Conservation (phyloP, 2,797 vertebrate genomes). For the Remorina albescens region DNA sequence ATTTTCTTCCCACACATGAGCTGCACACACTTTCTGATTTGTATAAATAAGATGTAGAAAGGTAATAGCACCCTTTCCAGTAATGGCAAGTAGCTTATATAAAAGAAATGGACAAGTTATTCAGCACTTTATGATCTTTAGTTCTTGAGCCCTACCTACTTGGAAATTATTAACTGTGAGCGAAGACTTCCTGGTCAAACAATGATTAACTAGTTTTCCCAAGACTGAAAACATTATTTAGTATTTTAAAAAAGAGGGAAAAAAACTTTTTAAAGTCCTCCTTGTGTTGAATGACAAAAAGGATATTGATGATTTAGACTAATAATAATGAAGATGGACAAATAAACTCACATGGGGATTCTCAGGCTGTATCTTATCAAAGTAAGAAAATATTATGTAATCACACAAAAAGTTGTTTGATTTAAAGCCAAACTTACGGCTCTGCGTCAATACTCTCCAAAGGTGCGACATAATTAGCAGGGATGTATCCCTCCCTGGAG, state of each 20-base stretch:
- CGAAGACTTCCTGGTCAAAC: constrained; percentile 58
- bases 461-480: constrained; percentile 92
- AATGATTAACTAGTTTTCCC: constrained; percentile 70
- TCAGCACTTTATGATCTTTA: neutral
- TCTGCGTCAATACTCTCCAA: constrained; percentile 91
- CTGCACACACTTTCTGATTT: neutral
- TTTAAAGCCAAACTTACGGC: constrained; percentile 85
- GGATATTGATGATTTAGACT: too few species aligned
- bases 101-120: neutral
- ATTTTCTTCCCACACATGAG: neutral
- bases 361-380: too few species aligned
- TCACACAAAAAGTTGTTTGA: neutral
- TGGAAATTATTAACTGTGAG: constrained; percentile 76
- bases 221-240: neutral
- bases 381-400: too few species aligned
- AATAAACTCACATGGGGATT: too few species aligned
- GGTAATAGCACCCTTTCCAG: neutral
- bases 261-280: too few species aligned
- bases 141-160: constrained; percentile 20
- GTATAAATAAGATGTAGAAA: neutral
- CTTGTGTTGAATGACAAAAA: too few species aligned
- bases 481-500: constrained; percentile 88
- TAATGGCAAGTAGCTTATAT: too few species aligned
- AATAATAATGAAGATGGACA: too few species aligned
- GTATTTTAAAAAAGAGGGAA: neutral